These are phyloP conservation scores for Asbolus verrucosus DNA, from an alignment of 1,140 invertebrate genomes.

Conservation along the genomic window DNA sequence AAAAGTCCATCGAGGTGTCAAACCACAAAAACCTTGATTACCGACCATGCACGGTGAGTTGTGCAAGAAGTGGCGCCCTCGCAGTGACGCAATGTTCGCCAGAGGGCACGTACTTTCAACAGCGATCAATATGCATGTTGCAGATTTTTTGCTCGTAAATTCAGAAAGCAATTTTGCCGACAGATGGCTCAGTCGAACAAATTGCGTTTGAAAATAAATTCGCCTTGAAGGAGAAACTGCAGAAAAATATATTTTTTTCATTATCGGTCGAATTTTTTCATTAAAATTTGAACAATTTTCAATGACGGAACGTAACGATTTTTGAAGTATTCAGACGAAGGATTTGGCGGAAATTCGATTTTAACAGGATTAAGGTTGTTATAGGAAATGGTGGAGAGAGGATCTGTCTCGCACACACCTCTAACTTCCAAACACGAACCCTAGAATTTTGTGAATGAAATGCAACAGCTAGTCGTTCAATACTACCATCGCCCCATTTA, in stretches of 20 bases:
- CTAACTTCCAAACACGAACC: slow-evolving; percentile 37
- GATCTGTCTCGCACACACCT: slow-evolving; percentile 11
- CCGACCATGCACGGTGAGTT: too few relatives aligned
- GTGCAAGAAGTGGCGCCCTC: slow-evolving; percentile 24
- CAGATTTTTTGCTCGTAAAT: slow-evolving; percentile 36
- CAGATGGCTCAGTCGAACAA: slow-evolving; percentile 4
- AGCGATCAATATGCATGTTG: slow-evolving; percentile 21
- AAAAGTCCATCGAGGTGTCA: too few relatives aligned
- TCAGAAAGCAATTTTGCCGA: slow-evolving; percentile 10
- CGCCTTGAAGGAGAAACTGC: not conserved
- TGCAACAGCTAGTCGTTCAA: slow-evolving; percentile 59
- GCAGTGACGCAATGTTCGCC: not conserved
- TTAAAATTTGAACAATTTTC: too few relatives aligned
- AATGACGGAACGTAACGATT: too few relatives aligned
- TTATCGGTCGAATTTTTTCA: too few relatives aligned
- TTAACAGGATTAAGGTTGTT: too few relatives aligned
- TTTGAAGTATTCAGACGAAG: too few relatives aligned
- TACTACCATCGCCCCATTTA: slow-evolving; percentile 51
- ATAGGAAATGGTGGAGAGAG: too few relatives aligned
- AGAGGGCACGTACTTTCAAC: too few relatives aligned
- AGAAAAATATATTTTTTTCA: not conserved
- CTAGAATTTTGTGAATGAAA: slow-evolving; percentile 58
- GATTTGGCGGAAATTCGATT: too few relatives aligned
- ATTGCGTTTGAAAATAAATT: not conserved
- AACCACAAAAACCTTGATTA: not conserved